Percentiles rank a stretch among this genome's conserved stretches.
phyloP scores from a whole-genome alignment of 2,113 vertebrate species.

The Plecotus auritus region DNA sequence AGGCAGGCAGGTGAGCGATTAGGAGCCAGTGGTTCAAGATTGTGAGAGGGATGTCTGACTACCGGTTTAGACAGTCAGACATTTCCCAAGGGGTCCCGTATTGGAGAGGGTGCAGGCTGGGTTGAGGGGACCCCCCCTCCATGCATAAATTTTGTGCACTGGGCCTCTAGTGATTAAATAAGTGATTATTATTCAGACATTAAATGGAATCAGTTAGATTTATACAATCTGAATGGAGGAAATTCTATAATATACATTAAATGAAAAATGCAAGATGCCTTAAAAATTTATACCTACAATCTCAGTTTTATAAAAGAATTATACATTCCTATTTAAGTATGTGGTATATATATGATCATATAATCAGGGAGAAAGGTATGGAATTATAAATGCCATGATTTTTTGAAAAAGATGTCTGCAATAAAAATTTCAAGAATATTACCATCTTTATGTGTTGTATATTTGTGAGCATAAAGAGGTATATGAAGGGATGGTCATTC shows the following conservation, averaged over 20 bases:
- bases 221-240: not conserved
- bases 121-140: no score
- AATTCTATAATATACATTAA: not conserved
- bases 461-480: not conserved
- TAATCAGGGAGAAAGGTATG: not conserved
- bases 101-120: no score
- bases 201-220: not conserved
- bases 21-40: no score
- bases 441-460: not conserved
- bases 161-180: not conserved
- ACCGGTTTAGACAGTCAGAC: no score
- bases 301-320: not conserved
- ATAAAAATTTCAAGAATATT: not conserved
- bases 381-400: not conserved
- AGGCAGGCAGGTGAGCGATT: no score
- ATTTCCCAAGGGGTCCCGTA: no score
- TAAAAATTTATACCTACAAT: not conserved
- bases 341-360: not conserved
- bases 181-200: not conserved
- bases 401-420: not conserved
- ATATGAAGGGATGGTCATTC: not conserved
- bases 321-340: not conserved
- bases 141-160: no score
- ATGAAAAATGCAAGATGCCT: not conserved
- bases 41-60: no score